Evolutionary conservation across 2,113 vertebrate genomes (phyloP), one percentile per base, ranked within the genome.

Genomic region (Rhabdornis inornatus): DNA sequence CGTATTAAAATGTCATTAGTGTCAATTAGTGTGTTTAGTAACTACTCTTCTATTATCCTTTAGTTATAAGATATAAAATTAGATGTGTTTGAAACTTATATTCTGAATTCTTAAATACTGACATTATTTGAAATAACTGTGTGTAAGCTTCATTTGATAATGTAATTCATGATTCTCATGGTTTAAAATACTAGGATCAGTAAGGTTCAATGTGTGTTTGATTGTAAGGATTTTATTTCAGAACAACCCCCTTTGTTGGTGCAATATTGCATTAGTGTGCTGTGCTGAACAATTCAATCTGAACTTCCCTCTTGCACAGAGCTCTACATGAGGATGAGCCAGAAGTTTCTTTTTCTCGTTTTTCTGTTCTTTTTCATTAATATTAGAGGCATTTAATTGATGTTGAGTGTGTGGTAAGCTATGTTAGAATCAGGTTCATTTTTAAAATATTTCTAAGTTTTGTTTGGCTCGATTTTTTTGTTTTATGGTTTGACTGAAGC

Each of bases 1-100:
- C 81, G 11, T 72, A 57, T 87, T 89, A 75, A 87, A 94, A 89
- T 68, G 24, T 60, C 69, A 70, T 92, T 92, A 78, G 75, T 70
- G 24, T 70, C 60, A 56, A 56, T 89, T 91, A 83, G 76, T 63
- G 72, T 89, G 28, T 95, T 95, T 87, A 84, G 75, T 94, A 83
- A 83, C 83, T 91, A 37, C 72, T 92, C 64, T 78, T 94, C 86
- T 84, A 30, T 91, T 72, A 89, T 70, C 56, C 64, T 50, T 92
- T 94, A 94, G 57, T 95, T 92, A 40, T 53, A 88, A 31, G 37
- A 61, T 68, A 59, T 66, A 53, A 83, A 94, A 89, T 74, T 47
- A 63, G 45, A 28, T 83, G 21, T 20, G 11, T 95, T 60, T 70
- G 39, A 24, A 71, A 70, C 12, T 74, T 87, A 31, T 1, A 50